A percentile compares a stretch with the other conserved stretches of the same genome.
phyloP scores from a whole-genome alignment of 2,888 invertebrate genomes.

The Catocala sponsa region DNA sequence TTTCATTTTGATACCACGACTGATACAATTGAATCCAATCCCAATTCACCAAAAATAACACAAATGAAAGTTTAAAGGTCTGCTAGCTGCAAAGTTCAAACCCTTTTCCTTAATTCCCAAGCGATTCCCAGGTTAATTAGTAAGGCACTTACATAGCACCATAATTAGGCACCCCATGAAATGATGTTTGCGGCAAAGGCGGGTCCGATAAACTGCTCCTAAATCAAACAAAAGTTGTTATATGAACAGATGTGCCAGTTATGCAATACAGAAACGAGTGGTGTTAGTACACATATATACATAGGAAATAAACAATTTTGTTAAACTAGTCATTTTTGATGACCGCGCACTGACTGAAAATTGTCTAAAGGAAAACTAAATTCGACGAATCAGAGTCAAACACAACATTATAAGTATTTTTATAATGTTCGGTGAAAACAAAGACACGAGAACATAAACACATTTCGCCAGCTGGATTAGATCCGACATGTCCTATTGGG shows the following conservation, averaged over 20 bases:
- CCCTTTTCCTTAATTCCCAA: slow-evolving; percentile 16
- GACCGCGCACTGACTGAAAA: no score
- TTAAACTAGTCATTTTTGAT: no score
- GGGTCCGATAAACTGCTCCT: slow-evolving; percentile 53
- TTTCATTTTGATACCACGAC: no score
- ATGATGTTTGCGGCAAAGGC: slow-evolving; percentile 24
- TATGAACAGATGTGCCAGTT: no score
- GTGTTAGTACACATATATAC: not conserved
- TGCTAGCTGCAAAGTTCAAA: not conserved
- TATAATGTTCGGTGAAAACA: no score
- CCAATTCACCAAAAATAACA: slow-evolving; percentile 3
- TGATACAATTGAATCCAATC: not conserved
- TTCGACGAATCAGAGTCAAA: no score
- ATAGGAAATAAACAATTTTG: not conserved
- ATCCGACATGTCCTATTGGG: no score
- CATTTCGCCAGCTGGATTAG: no score
- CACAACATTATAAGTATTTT: no score
- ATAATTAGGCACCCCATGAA: slow-evolving; percentile 40
- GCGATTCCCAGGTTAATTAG: slow-evolving; percentile 18
- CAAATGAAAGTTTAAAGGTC: not conserved
- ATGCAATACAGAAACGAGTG: no score
- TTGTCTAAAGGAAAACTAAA: no score
- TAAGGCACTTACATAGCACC: slow-evolving; percentile 57
- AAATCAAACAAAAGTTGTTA: slow-evolving; percentile 25
- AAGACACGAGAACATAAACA: no score